Evolutionary conservation across 2,888 invertebrate genomes (phyloP), one percentile per base, ranked within the genome.

Genomic region (Catocala sponsa): DNA sequence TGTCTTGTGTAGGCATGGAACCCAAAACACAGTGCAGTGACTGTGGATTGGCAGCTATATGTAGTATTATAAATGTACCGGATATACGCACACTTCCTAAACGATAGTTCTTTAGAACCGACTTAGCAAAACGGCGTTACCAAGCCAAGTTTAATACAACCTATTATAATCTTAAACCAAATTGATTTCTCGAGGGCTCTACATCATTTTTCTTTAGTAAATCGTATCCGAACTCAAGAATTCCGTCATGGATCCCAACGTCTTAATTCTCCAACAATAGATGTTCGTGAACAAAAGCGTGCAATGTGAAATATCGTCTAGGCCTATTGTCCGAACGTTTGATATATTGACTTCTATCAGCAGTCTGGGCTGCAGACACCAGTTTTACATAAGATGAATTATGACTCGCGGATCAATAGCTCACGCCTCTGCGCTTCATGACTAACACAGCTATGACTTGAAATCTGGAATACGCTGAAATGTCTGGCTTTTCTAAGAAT

Each of bases 221-320:
- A 63, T 57, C 49, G 12, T 13, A 49, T 32, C 13, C 35, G 38
- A 47, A 55, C 25, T 58, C 11, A 32, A 38, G 43, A 71, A 73
- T 58, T 65, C 74, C 65, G 74, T 77, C 72, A 63, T 72, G 61
- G 61, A 64, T 61, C 53, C 54, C 54, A 72, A 71, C 77, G 73
- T 84, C 83, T 83, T 83, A 83, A 81, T 84, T 78, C 78, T 63
- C 63, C 60, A 70, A 84, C 84, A 84, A 82, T 78, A 68, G 83
- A 53, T 33, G 68, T 55, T 59, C 59, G 60, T 62, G 81, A 85
- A 85, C 84, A 84, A 84, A 78, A 79, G 79, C 72, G 63, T 65
- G 52, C 72, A 55, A 65, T 72, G 72, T 81, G 83, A 84, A 85
- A 84, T 85, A 85, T 85, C 74, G 84, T 78, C 70, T 64, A 67